Evolutionary conservation across 1,140 invertebrate genomes (phyloP), one percentile per base, ranked within the genome.

Genomic region (Ceratitis capitata): DNA sequence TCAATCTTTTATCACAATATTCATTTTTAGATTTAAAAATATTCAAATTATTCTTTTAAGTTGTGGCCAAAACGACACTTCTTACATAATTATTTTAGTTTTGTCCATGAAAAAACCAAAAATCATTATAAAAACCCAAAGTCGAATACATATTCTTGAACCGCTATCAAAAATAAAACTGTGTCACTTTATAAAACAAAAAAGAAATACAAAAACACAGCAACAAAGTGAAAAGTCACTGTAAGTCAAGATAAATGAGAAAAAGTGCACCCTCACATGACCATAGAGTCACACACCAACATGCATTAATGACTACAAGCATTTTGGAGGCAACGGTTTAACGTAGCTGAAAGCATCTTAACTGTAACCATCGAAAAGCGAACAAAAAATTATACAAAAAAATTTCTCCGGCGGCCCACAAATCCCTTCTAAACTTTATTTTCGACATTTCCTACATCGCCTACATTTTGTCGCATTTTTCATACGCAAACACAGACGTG

Each of bases 391-490:
- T n/a, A n/a, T n/a, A n/a, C n/a, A n/a, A n/a, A n/a, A n/a, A n/a
- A n/a, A n/a, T n/a, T n/a, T 45, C 7, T 23, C 10, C 19, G 16
- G 6, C 35, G 16, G 45, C 10, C n/a, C 39, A 23, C 6, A n/a
- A n/a, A n/a, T n/a, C n/a, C n/a, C 7, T 23, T 78, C 45, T 78
- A 78, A 78, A n/a, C n/a, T 78, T 78, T 78, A 45, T 78, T 10
- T 35, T 3, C 64, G 32, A n/a, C 32, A 35, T 26, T 26, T 74
- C 45, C 23, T 45, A 14, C 42, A 78, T 45, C 69, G n/a, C 69
- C 42, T 78, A 42, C 39, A 45, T 23, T 78, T 47, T 45, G n/a
- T 78, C 7, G 69, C 39, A 26, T 78, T 78, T 47, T 78, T 26
- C 64, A 39, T 29, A 26, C 23, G 58, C 58, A 23, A 64, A 32